Evolutionary conservation across 2,888 invertebrate species (phyloP).

Genomic region (Petrolisthes cinctipes): DNA sequence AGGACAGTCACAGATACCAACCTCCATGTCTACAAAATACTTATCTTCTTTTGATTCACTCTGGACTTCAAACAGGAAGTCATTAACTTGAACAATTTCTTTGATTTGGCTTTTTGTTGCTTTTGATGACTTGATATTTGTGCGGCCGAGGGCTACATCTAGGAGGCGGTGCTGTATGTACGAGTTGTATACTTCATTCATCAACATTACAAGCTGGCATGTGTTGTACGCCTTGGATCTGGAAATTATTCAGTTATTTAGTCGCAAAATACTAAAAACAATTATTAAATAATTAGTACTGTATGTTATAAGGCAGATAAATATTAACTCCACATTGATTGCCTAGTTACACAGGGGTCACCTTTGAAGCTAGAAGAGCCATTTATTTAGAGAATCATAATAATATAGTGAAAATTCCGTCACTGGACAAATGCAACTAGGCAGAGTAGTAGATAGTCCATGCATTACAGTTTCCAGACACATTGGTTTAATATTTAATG

Average conservation of each 20-base stretch:
- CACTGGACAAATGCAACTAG: neutral
- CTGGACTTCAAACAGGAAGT: neutral
- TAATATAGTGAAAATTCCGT: neutral
- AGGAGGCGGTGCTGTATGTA: neutral
- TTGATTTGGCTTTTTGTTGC: neutral
- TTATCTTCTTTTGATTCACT: too few species aligned
- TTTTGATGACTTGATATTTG: too few species aligned
- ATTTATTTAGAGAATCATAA: too few species aligned
- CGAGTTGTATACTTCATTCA: conserved; percentile 19
- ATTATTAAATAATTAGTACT: too few species aligned
- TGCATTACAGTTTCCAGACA: too few species aligned
- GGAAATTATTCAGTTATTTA: neutral
- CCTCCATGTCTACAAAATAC: too few species aligned
- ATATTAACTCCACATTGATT: neutral
- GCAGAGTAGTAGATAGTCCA: neutral
- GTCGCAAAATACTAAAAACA: neutral
- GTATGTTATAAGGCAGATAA: neutral
- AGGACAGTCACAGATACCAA: too few species aligned
- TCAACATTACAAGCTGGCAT: conserved; percentile 22
- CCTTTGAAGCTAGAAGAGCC: too few species aligned
- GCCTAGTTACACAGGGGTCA: too few species aligned
- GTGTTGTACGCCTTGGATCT: conserved; percentile 27
- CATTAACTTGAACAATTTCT: neutral
- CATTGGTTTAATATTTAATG: too few species aligned
- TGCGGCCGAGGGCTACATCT: neutral